These are phyloP conservation scores for Ascidia mentula DNA, from an alignment of 23 tunicate species.

Conservation along the genomic window DNA sequence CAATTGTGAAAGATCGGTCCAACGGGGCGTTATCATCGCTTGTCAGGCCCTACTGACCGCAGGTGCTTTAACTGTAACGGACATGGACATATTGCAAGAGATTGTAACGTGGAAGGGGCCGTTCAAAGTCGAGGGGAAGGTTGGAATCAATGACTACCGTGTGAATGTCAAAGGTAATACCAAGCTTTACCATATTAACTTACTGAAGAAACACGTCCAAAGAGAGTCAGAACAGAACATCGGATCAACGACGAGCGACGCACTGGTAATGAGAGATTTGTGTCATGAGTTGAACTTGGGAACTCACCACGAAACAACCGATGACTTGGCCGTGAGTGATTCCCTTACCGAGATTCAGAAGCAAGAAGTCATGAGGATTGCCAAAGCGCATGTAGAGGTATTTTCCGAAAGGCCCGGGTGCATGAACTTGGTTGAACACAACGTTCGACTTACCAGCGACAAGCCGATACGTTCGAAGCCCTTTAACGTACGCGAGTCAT, in stretches of 20 bases:
- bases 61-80: not conserved
- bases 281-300: not conserved
- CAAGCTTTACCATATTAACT: constrained; percentile 8
- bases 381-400: not conserved
- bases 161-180: too few relatives aligned
- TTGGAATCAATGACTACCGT: too few relatives aligned
- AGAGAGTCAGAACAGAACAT: not conserved
- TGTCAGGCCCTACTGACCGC: not conserved
- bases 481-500: not conserved
- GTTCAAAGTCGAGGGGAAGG: too few relatives aligned
- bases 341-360: not conserved
- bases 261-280: not conserved
- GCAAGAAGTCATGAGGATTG: not conserved
- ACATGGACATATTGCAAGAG: not conserved
- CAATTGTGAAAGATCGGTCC: not conserved
- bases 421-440: not conserved
- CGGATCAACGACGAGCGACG: not conserved
- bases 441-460: not conserved
- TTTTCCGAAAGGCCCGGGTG: not conserved
- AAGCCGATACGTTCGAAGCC: not conserved
- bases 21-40: not conserved
- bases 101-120: constrained; percentile 4
- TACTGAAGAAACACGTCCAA: constrained; percentile 1
- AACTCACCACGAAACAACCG: too few relatives aligned
- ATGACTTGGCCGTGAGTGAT: too few relatives aligned